Conservation (phyloP, 2,113 vertebrate genomes). For the Upupa epops region DNA sequence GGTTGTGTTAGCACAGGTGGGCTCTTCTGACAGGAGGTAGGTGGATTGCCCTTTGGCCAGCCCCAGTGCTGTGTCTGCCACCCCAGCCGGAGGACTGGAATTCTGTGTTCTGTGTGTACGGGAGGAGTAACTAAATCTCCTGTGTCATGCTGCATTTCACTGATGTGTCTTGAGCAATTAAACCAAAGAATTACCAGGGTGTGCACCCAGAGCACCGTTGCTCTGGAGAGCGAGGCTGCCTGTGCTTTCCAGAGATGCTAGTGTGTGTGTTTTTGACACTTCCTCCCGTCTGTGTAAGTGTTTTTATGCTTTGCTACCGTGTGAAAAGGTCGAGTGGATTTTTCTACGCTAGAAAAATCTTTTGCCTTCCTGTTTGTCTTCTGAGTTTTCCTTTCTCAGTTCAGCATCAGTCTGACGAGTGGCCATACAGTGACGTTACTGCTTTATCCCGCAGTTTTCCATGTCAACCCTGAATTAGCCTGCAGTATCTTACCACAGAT, state of each 20-base stretch:
- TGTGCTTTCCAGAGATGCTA: background rate
- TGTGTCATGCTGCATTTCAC: background rate
- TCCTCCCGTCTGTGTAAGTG: background rate
- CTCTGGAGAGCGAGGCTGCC: background rate
- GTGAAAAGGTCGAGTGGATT: background rate
- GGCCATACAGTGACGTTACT: background rate
- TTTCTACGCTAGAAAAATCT: background rate
- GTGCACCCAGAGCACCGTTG: background rate
- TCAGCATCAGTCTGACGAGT: background rate
- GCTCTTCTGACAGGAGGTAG: background rate
- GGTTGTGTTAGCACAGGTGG: background rate
- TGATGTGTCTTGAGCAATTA: background rate
- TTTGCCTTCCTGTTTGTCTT: background rate
- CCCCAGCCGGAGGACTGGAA: background rate
- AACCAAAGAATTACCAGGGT: background rate
- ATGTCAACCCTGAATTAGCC: background rate
- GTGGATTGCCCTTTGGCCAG: background rate
- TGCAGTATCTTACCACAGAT: background rate
- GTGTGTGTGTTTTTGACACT: background rate
- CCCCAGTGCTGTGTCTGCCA: background rate
- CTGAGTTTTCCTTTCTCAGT: background rate
- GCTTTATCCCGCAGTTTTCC: background rate
- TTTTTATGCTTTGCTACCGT: background rate
- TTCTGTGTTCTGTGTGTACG: background rate
- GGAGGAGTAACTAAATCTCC: background rate